Evolutionary conservation across 2,797 vertebrate species (phyloP), one percentile per base, ranked within the genome.

Genomic region (Molossus molossus): DNA sequence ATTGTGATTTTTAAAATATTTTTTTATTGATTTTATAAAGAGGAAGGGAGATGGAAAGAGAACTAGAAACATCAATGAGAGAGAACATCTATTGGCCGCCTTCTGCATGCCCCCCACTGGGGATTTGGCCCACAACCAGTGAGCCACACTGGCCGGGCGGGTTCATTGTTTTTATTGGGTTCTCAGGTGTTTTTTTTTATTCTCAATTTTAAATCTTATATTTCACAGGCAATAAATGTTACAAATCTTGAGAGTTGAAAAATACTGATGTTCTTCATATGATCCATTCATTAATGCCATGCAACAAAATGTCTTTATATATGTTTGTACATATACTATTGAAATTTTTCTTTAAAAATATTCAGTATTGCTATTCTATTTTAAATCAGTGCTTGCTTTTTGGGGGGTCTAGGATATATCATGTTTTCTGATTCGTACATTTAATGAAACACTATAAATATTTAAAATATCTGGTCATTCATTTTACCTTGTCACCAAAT

Each of bases 261-360:
- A 94, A 29, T 55, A 64, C 37, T n/a, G 48, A 88, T 82, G 21
- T 73, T 29, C 21, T 85, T 58, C 48, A 4, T 83, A 55, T 27
- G 58, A 29, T 48, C 21, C 40, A 70, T 87, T 87, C 17, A 14
- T 91, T 93, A 60, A 33, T 89, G 64, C n/a, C 50, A 58, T 62
- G 25, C 15, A 57, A 53, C 25, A 48, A 45, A 79, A 87, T 25
- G 12, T 8, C 29, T 64, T 62, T 27, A 25, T 11, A 9, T 70
- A 10, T 62, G 62, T 80, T 73, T 90, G 14, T 15, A 29, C 6
- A 72, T 25, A 15, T 11, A 80, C 40, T 87, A 70, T 23, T 48
- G 25, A 95, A 95, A 48, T 2, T 25, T 60, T 88, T 73, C 37
- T 70, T 92, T 91, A 40, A 83, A 80, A 81, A 87, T 33, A 27